phyloP scores from a whole-genome alignment of 2,888 invertebrate genomes.

The Diachrysia chrysitis region DNA sequence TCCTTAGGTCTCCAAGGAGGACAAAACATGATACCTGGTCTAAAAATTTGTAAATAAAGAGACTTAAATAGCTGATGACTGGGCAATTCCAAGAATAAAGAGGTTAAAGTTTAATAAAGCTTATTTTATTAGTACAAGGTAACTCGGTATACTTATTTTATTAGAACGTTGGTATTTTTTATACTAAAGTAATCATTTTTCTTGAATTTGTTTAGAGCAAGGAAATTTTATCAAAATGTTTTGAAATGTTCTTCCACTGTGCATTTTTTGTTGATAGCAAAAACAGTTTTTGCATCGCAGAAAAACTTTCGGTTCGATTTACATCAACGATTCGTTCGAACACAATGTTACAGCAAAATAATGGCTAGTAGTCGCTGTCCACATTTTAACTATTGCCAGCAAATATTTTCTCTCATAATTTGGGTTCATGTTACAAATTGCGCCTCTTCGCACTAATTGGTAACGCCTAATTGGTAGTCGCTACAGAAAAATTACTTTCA shows the following conservation, averaged over 20 bases:
- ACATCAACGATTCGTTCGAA: constrained; percentile 10
- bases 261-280: not conserved
- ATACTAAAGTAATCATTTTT: too few species aligned
- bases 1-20: not conserved
- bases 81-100: too few species aligned
- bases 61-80: too few species aligned
- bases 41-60: too few species aligned
- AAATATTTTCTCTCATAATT: constrained; percentile 68
- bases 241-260: not conserved
- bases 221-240: too few species aligned
- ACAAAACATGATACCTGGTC: not conserved
- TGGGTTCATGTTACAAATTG: constrained; percentile 80
- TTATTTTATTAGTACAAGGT: too few species aligned
- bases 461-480: constrained; percentile 84
- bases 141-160: too few species aligned
- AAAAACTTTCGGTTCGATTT: not conserved
- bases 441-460: constrained; percentile 79
- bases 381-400: constrained; percentile 31
- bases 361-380: constrained; percentile 30
- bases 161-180: too few species aligned
- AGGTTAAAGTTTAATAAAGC: too few species aligned
- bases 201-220: too few species aligned
- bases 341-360: constrained; percentile 19
- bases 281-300: constrained; percentile 9
- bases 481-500: constrained; percentile 86